These are phyloP conservation scores for Tetragnatha versicolor DNA, from an alignment of 1,140 invertebrate species.

Conservation along the genomic window DNA sequence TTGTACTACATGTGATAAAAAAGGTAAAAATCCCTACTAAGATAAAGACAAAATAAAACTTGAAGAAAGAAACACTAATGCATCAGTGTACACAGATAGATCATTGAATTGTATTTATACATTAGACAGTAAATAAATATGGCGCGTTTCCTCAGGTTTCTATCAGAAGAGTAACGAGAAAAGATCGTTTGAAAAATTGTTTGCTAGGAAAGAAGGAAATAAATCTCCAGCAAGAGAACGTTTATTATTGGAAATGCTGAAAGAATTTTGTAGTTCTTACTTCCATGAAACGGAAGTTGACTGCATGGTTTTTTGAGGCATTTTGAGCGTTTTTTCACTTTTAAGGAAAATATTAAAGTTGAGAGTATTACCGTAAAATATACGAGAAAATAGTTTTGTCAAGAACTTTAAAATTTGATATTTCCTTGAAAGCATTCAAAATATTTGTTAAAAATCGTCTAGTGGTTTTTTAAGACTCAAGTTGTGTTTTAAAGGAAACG, in stretches of 20 bases:
- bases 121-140: not conserved
- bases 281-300: not conserved
- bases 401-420: too few relatives aligned
- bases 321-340: too few relatives aligned
- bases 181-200: conserved; percentile 15
- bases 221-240: conserved; percentile 8
- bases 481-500: too few relatives aligned
- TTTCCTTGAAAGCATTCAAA: too few relatives aligned
- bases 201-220: not conserved
- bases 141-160: not conserved
- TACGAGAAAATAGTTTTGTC: too few relatives aligned
- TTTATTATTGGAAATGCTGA: conserved; percentile 16
- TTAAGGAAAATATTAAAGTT: too few relatives aligned
- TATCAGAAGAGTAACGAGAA: not conserved
- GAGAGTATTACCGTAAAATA: too few relatives aligned
- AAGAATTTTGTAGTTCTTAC: not conserved
- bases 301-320: too few relatives aligned
- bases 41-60: not conserved
- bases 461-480: too few relatives aligned
- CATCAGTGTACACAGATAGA: not conserved
- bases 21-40: not conserved
- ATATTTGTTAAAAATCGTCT: too few relatives aligned
- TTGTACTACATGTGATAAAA: too few relatives aligned
- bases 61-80: not conserved
- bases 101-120: too few relatives aligned